Base-by-base conservation (phyloP, 2,797 vertebrate genomes). In the Coregonus suidteri region DNA sequence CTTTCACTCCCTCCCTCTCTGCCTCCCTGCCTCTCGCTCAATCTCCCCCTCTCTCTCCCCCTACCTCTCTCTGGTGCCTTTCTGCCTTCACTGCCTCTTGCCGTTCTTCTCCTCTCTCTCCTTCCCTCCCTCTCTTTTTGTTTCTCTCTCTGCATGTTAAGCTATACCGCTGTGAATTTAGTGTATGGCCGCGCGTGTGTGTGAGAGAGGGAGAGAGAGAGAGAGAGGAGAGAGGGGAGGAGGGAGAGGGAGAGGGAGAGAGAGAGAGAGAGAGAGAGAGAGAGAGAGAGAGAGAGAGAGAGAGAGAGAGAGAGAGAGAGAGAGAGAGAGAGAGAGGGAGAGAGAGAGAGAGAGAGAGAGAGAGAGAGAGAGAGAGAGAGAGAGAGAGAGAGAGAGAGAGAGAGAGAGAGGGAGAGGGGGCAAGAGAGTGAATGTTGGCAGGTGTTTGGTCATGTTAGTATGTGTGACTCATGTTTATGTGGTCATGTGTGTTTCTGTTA, bases 141-240 rank as follows among this genome's bases (percentile, higher is more conserved):
- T 79, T 70, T 79, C 20, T 74, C 77, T 69, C 75, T 75, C 84
- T 84, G 86, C 87, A 86, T 86, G 81, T 84, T 84, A 79, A 81
- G 82, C 79, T 82, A 77, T 71, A 84, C 83, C 78, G 77, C 87
- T 87, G 88, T 86, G 89, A 90, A 83, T 78, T 76, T 79, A 89
- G 73, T 81, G 75, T 80, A n/a, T 82, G 35, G 81, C 69, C 78
- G 64, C 68, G 11, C 64, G 37, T 77, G 18, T 56, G 69, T 56
- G 78, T 69, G 67, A 64, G 67, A 66, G 69, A 6, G 69, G 31
- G 54, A 25, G 81, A 37, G 65, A 31, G 15, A 1, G 16, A 16
- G 72, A 5, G 72, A 53, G 76, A 47, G 70, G 51, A 56, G 66
- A 76, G 34, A 62, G 51, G n/a, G n/a, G n/a, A n/a, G n/a, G n/a